Evolutionary conservation across 2,113 vertebrate species (phyloP).

Genomic region (Helogale parvula): DNA sequence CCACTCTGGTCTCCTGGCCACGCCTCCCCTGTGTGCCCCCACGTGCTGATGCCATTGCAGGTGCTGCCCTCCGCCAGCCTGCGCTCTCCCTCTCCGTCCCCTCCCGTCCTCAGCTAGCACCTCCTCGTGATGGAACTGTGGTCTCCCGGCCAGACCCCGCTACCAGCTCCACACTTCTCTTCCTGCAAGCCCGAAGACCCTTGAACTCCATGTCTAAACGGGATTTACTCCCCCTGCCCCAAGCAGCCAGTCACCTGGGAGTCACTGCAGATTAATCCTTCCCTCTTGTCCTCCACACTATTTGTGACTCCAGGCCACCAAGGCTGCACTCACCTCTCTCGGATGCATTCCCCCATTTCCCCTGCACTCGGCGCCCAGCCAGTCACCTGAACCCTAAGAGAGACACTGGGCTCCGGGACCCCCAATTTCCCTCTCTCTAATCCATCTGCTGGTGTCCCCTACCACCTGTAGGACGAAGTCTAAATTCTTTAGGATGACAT

Average conservation of each 20-base stretch:
- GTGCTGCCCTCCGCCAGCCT: background rate
- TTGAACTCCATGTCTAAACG: background rate
- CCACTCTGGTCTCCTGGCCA: background rate
- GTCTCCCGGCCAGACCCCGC: background rate
- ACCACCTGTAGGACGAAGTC: background rate
- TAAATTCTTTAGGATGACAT: background rate
- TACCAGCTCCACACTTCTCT: background rate
- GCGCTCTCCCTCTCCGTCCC: too few species aligned
- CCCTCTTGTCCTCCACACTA: background rate
- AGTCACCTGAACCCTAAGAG: background rate
- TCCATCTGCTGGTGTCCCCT: background rate
- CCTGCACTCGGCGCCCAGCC: background rate
- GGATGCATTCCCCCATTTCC: background rate
- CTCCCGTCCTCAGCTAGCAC: background rate
- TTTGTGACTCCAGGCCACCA: background rate
- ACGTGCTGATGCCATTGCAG: too few species aligned
- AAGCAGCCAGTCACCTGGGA: background rate
- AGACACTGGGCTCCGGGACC: background rate
- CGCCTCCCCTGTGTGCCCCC: background rate
- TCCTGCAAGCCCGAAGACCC: background rate
- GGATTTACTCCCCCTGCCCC: background rate
- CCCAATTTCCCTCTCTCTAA: background rate
- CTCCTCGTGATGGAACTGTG: background rate
- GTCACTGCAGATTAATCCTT: background rate
- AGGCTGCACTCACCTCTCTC: background rate